phyloP scores from a whole-genome alignment of 2,113 vertebrate genomes.

The Oriolus oriolus region DNA sequence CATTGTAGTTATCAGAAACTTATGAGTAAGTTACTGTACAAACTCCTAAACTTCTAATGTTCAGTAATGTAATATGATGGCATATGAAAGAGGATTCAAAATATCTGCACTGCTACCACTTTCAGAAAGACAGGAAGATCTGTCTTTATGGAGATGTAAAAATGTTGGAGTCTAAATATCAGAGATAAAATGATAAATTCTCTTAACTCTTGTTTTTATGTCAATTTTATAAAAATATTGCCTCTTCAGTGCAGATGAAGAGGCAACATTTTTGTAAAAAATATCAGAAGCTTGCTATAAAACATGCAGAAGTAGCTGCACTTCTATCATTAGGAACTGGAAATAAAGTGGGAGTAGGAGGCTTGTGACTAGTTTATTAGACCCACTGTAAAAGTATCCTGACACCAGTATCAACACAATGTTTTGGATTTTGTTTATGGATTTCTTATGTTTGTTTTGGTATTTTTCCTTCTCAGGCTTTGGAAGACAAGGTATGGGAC shows the following conservation, averaged over 20 bases:
- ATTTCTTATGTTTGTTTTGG: neutral
- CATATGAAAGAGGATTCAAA: neutral
- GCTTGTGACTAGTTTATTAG: neutral
- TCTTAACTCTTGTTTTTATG: neutral
- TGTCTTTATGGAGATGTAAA: neutral
- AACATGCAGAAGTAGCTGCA: neutral
- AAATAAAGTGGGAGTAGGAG: neutral
- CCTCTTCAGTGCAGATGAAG: neutral
- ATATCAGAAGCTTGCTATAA: neutral
- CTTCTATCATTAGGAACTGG: neutral
- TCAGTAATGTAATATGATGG: neutral
- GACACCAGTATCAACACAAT: neutral
- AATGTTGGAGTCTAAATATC: neutral
- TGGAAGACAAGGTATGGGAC: conserved; percentile 80
- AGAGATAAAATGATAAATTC: neutral
- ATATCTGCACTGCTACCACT: neutral
- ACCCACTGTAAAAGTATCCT: neutral
- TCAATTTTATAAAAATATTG: neutral
- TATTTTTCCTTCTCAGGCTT: conserved; percentile 66
- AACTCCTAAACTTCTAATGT: neutral
- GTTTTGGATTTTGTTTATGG: neutral
- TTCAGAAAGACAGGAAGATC: neutral
- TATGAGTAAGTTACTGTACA: neutral
- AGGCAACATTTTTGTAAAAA: too few relatives aligned
- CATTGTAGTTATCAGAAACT: neutral